Percentiles rank a stretch among this genome's conserved stretches.
Evolutionary conservation across 1,140 invertebrate genomes (phyloP).

Genomic region (Heliconius himera): DNA sequence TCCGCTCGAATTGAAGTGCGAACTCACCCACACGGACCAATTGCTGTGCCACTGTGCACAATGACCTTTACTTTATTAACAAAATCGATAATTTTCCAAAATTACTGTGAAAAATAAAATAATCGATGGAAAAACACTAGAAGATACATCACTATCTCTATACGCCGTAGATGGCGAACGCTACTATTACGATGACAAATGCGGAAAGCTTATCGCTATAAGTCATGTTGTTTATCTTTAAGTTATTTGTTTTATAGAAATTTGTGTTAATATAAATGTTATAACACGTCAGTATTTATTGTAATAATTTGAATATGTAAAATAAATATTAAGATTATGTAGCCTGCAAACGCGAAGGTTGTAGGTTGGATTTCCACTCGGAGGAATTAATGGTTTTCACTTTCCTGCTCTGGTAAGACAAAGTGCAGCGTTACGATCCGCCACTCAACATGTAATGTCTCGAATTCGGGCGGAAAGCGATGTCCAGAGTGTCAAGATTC

Average conservation of each 20-base stretch:
- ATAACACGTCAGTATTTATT: neutral
- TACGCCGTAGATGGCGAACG: neutral
- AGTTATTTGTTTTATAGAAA: neutral
- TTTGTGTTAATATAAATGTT: neutral
- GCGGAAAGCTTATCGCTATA: neutral
- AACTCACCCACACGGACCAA: too few relatives aligned
- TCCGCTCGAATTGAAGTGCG: too few relatives aligned
- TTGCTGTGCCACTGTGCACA: too few relatives aligned
- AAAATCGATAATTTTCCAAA: neutral
- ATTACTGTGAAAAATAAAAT: neutral
- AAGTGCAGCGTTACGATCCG: too few relatives aligned
- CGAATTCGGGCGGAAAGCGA: too few relatives aligned
- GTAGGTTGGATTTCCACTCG: too few relatives aligned
- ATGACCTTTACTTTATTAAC: neutral
- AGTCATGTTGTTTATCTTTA: neutral
- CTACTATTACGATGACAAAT: conserved; percentile 1
- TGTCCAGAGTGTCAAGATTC: too few relatives aligned
- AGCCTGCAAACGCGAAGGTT: too few relatives aligned
- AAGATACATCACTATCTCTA: neutral
- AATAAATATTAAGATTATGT: neutral
- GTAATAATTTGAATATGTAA: neutral
- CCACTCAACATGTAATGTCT: too few relatives aligned
- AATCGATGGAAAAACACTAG: neutral
- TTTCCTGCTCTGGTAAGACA: too few relatives aligned
- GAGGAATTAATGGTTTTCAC: too few relatives aligned